Evolutionary conservation across 2,888 invertebrate genomes (phyloP).

Genomic region (Sinotaia quadrata): DNA sequence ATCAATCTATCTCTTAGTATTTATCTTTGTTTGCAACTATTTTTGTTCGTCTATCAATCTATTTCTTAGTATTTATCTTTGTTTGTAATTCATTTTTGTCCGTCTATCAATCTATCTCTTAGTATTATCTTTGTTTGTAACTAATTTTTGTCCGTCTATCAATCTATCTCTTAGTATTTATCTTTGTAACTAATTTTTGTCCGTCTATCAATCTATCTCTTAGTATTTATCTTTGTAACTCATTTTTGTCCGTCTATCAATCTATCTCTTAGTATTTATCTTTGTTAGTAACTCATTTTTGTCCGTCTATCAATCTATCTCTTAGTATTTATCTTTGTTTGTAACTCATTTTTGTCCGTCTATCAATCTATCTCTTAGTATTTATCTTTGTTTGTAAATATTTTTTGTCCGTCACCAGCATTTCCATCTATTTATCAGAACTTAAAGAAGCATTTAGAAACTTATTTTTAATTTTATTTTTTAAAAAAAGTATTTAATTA

Average conservation of each 20-base stretch:
- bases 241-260: constrained; percentile 1
- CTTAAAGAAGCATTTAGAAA: no score
- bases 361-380: no score
- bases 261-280: constrained; percentile 3
- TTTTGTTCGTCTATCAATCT: neutral
- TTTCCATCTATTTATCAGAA: no score
- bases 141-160: constrained; percentile 1
- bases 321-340: no score
- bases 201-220: constrained; percentile 9
- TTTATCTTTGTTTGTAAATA: no score
- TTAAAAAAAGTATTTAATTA: no score
- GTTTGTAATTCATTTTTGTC: neutral
- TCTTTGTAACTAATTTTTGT: neutral
- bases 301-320: neutral
- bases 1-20: constrained; percentile 28
- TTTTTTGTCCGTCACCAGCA: no score
- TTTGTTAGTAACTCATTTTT: no score
- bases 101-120: neutral
- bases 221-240: constrained; percentile 4
- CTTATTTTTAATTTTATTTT: no score
- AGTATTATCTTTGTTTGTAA: neutral
- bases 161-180: neutral
- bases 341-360: no score
- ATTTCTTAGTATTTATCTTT: neutral
- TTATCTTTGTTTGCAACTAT: constrained; percentile 6